Base-by-base conservation (phyloP, 2,888 invertebrate species). In the Punctoribates punctum region DNA sequence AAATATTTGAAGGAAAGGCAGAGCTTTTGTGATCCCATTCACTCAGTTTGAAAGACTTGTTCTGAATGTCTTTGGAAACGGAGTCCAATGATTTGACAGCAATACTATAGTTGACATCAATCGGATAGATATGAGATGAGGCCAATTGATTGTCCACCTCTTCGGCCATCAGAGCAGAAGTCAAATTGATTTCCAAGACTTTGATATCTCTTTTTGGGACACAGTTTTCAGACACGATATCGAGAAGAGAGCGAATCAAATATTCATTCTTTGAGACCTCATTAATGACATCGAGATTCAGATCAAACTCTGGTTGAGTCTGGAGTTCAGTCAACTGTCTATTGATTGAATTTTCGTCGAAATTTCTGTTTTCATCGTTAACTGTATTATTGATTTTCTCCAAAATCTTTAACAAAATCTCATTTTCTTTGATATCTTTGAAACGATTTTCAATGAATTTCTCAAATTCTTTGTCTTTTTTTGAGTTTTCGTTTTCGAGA, bases 171-270 rank as follows among this genome's bases (percentile, higher is more conserved):
- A 46, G 13, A 54, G 1, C 54, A n/a, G 5, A 6, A 9, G 54
- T 54, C 9, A 20, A 9, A 20, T 54, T 54, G n/a, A 89, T 85
- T 86, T 96, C 94, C 17, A 88, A 86, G 23, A 89, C 86, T 84
- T 91, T 92, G 20, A 95, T 83, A 82, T 73, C 73, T 23, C 13
- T 73, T n/a, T 90, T 91, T 4, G 89, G 83, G 15, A 89, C 87
- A 60, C 86, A 85, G 83, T 95, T 96, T 86, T 95, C 95, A 42
- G 90, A 84, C 29, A 90, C 89, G 13, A 91, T 84, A 83, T 94
- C 93, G 75, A 93, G 82, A 77, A 84, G 46, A 20, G 73, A 11
- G 3, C 73, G 82, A 27, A 85, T 78, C 17, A 81, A 77, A 4
- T 79, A 38, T 75, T 81, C 80, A 9, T 75, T 62, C 5, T 77